Evolutionary conservation across 2,888 invertebrate genomes (phyloP), one percentile per base, ranked within the genome.

Genomic region (Prosapia bicincta): DNA sequence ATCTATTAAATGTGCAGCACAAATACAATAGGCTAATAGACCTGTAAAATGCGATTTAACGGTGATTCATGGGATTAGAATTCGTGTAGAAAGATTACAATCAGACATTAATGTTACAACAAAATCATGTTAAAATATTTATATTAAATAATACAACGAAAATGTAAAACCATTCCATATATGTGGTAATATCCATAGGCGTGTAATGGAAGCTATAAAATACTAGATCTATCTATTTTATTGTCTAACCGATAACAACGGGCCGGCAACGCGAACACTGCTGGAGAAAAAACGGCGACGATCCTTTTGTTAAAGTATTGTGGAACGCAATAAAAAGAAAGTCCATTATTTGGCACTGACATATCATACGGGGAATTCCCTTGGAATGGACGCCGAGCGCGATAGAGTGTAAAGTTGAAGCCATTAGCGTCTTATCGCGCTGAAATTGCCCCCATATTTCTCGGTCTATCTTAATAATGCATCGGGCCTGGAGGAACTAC

Each of bases 371-470:
- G 73, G 66, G 26, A 66, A 67, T 66, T 74, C 74, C 76, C 81
- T 81, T 80, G 81, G 81, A 81, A 81, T 78, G 77, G 74, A 78
- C 79, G 81, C 80, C 79, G 81, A 82, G 81, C 82, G 81, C 85
- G 86, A 87, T 87, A 86, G 87, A 87, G 87, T 88, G 88, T 86
- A 87, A 87, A 87, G 87, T 87, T 87, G 87, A 86, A 86, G 84
- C 86, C 87, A 87, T 87, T 88, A 87, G 84, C 86, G 86, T 86
- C 86, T 87, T 87, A 87, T 87, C 87, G 86, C 83, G 82, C 83
- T 82, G 83, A 83, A 86, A 86, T 86, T 86, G 86, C 86, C 83
- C 83, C 85, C 85, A 86, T 86, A 87, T 86, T 86, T 87, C 85
- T 83, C 83, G 80, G 83, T 82, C 79, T 85, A 85, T 85, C 85